Conservation (phyloP, 2,888 invertebrate species). For the Furcula furcula region DNA sequence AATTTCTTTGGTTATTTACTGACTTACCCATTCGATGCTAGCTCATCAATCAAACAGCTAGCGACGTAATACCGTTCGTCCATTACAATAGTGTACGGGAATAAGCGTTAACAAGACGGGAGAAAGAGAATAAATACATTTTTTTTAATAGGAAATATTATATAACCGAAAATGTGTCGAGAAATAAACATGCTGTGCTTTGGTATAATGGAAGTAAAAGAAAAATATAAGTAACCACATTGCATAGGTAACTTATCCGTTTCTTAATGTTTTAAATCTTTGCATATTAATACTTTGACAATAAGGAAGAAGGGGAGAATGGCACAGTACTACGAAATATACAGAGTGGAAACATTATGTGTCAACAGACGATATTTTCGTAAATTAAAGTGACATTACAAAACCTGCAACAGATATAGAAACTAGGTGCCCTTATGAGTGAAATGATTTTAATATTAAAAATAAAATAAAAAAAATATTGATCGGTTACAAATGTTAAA, state of each 20-base stretch:
- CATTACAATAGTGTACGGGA: constrained; percentile 67
- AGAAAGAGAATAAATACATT: constrained; percentile 71
- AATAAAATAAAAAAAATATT: too few species aligned
- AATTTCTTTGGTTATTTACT: constrained; percentile 44
- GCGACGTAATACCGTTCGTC: constrained; percentile 58
- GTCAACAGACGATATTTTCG: too few species aligned
- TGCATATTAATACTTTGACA: too few species aligned
- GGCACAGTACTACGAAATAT: constrained; percentile 1
- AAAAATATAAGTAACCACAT: too few species aligned
- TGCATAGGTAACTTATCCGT: too few species aligned
- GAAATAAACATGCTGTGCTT: constrained; percentile 71
- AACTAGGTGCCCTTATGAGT: too few species aligned
- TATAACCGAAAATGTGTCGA: constrained; percentile 49
- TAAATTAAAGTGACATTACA: too few species aligned
- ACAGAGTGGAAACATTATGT: too few species aligned
- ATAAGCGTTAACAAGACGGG: constrained; percentile 73
- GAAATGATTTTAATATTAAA: too few species aligned
- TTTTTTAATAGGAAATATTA: constrained; percentile 60
- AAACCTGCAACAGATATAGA: too few species aligned
- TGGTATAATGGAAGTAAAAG: constrained; percentile 23
- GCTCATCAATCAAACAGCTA: constrained; percentile 94
- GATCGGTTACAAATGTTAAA: too few species aligned
- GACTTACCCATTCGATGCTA: constrained; percentile 91
- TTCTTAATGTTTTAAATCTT: too few species aligned
- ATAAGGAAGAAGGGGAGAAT: constrained; percentile 14